Evolutionary conservation across 2,797 vertebrate genomes (phyloP), one percentile per base, ranked within the genome.

Genomic region (Gobio occitaniae): DNA sequence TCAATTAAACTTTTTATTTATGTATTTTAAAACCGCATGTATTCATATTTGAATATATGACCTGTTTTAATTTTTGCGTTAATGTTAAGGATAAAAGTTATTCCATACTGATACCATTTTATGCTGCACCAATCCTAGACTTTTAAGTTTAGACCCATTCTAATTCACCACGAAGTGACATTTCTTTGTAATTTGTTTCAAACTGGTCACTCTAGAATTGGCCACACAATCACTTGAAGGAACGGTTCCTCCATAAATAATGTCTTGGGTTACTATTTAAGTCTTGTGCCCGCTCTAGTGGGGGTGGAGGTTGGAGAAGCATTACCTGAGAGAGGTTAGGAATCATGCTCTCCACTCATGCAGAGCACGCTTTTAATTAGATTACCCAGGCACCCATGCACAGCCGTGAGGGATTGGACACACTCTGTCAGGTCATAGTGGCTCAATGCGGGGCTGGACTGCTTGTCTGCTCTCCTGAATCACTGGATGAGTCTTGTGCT

Each of bases 291-390:
- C 78, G 83, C 68, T 79, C 52, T 54, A 72, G 76, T 84, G 83
- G 47, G 82, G 61, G 61, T 56, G 74, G 17, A 80, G 63, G 63
- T 80, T 78, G 76, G 59, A 84, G 70, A 87, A 75, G 77, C 77
- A 61, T 84, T 80, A 80, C 82, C 78, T 84, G 86, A 84, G 86
- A 79, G 77, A 80, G 82, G 69, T 79, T 54, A 84, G 83, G 86
- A 87, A 75, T 87, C 70, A 87, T 79, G 70, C 77, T 76, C 76
- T 79, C 50, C 72, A 41, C 69, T 75, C 86, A 87, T 84, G 86
- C 86, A 80, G 82, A 61, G 77, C 86, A 80, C 54, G 19, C 82
- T 81, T 87, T 86, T 86, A 86, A 86, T 84, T 86, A 63, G 71
- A 84, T 86, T 86, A 80, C 65, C 48, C 71, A 84, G 82, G 82